Percentiles rank a stretch among this genome's conserved stretches.
phyloP scores from a whole-genome alignment of 2,113 vertebrate species.

The Lophochroa leadbeateri region DNA sequence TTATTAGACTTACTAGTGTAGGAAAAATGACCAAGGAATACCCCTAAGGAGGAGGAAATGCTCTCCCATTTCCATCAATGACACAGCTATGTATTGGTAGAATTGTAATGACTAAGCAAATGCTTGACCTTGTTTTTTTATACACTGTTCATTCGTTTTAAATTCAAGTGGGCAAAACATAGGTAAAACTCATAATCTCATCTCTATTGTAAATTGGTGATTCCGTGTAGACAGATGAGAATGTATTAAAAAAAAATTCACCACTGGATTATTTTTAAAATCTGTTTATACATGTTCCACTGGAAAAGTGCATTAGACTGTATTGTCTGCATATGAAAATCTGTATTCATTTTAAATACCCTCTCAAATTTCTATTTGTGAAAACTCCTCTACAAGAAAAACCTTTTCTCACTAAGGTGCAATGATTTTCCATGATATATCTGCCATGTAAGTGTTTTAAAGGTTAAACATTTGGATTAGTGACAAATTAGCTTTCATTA shows the following conservation, averaged over 20 bases:
- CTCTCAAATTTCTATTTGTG: background rate
- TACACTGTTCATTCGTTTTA: background rate
- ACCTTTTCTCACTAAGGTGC: background rate
- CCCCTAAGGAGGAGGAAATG: background rate
- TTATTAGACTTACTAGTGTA: background rate
- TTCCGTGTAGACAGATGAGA: background rate
- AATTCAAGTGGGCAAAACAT: background rate
- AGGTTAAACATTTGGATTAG: conserved; percentile 11
- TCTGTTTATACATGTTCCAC: background rate
- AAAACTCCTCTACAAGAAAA: background rate
- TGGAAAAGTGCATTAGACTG: fast-evolving
- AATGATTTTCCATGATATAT: background rate
- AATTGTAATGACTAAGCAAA: background rate
- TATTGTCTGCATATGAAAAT: background rate
- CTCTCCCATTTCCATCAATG: background rate
- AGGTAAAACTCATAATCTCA: background rate
- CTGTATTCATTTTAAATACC: background rate
- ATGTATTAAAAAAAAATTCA: background rate
- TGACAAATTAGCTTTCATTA: conserved; percentile 42
- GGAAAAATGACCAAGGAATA: background rate
- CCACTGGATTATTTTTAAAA: background rate
- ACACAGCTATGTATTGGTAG: background rate
- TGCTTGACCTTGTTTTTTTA: background rate
- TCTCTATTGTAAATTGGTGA: background rate
- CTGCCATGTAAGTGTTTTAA: background rate